Conservation (phyloP, 1,140 invertebrate genomes). For the Saxidomus purpurata region DNA sequence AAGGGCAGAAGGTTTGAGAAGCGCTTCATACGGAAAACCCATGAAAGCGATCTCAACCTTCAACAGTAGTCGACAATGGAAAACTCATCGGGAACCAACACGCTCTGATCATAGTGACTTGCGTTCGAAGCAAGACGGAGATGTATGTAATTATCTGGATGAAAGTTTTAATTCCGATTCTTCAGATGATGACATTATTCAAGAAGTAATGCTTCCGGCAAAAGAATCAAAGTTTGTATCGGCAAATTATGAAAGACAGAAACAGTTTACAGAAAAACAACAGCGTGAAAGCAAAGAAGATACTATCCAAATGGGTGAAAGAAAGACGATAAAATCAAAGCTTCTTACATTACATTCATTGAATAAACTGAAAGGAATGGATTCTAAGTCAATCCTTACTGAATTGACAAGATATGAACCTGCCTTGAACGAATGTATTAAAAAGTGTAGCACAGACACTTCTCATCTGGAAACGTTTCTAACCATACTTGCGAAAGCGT, state of each 20-base stretch:
- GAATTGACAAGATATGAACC: constrained; percentile 2
- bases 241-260: no score
- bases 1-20: not conserved
- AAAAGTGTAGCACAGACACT: not conserved
- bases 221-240: not conserved
- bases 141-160: not conserved
- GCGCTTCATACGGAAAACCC: not conserved
- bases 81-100: not conserved
- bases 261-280: no score
- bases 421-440: constrained; percentile 12
- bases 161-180: not conserved
- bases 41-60: no score
- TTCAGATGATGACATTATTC: not conserved
- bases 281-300: no score
- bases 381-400: not conserved
- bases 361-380: not conserved
- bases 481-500: not conserved
- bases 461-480: not conserved
- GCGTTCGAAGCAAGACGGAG: not conserved
- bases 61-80: not conserved
- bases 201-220: not conserved
- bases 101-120: not conserved
- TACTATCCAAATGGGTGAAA: no score
- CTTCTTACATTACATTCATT: not conserved
- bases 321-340: no score